Base-by-base conservation (phyloP, 2,113 vertebrate species). In the Rattus rattus region DNA sequence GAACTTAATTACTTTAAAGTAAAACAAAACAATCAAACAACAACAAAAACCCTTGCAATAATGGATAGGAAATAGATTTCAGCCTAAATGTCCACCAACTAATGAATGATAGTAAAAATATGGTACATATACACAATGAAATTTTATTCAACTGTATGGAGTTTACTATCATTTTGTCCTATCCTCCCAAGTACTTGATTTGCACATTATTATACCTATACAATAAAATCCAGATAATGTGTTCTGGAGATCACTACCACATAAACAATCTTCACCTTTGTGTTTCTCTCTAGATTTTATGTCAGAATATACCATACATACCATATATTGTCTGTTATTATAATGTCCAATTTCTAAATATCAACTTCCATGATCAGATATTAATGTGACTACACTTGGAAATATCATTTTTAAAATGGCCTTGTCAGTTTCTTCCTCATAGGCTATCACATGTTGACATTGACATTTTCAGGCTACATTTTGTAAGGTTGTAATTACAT, bases 381-480 rank as follows among this genome's bases (percentile, higher is more conserved):
- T 36, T 85, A 19, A 24, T 56, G 63, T 69, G 63, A 54, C 3
- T 67, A 33, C 12, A 59, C 49, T 36, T 39, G 39, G 75, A 54
- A 75, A 36, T 84, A 8, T 70, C 24, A 70, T 13, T 65, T 47
- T 65, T 69, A 49, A 19, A 92, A 28, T 76, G 24, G 33, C 73
- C 30, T 79, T 70, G 12, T 69, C n/a, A 85, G 1, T 93, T 80
- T 96, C 30, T 33, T 52, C 30, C 67, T 94, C 59, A 59, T 69
- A 70, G 39, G 56, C 47, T 61, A 11, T 84, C 28, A 39, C 49
- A 39, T 87, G 81, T 69, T 80, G 39, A 63, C 20, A n/a, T n/a
- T 80, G 70, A 75, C 7, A 43, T 84, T 90, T 95, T 77, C 76
- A 87, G 75, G 43, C 13, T 75, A 14, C 67, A 61, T 80, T 96